These are phyloP conservation scores for Eilema sororculum DNA, from an alignment of 2,888 invertebrate species.

Conservation along the genomic window DNA sequence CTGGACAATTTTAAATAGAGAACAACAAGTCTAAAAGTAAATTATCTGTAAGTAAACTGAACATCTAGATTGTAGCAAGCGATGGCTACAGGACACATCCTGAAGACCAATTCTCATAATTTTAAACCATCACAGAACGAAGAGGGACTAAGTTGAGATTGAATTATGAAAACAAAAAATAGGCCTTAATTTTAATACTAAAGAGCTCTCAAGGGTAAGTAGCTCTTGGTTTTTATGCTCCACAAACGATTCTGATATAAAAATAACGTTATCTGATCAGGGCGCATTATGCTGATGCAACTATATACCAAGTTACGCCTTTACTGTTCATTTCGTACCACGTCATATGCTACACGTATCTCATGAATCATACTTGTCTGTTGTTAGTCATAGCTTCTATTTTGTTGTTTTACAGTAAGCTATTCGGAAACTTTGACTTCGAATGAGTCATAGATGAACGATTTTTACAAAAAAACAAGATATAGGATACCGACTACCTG, in stretches of 20 bases:
- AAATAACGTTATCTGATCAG: not conserved
- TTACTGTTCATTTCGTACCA: not conserved
- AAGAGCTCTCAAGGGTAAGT: not conserved
- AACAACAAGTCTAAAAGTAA: too few species aligned
- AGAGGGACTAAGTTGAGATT: too few species aligned
- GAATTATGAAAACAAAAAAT: too few species aligned
- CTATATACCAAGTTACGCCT: not conserved
- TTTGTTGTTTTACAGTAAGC: not conserved
- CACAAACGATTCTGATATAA: not conserved
- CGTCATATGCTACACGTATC: constrained; percentile 8
- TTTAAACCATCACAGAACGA: too few species aligned
- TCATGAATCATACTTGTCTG: constrained; percentile 5
- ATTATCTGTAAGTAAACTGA: too few species aligned
- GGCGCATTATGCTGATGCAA: constrained; percentile 11
- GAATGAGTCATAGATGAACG: not conserved
- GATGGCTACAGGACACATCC: too few species aligned
- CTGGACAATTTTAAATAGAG: too few species aligned
- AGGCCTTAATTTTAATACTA: not conserved
- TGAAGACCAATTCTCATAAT: too few species aligned
- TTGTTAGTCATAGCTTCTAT: constrained; percentile 7
- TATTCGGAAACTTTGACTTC: not conserved
- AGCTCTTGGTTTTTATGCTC: not conserved
- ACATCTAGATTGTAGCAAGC: too few species aligned
- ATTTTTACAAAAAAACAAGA: not conserved
- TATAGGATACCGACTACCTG: not conserved